Evolutionary conservation across 2,888 invertebrate genomes (phyloP).

Genomic region (Ceraclea dissimilis): DNA sequence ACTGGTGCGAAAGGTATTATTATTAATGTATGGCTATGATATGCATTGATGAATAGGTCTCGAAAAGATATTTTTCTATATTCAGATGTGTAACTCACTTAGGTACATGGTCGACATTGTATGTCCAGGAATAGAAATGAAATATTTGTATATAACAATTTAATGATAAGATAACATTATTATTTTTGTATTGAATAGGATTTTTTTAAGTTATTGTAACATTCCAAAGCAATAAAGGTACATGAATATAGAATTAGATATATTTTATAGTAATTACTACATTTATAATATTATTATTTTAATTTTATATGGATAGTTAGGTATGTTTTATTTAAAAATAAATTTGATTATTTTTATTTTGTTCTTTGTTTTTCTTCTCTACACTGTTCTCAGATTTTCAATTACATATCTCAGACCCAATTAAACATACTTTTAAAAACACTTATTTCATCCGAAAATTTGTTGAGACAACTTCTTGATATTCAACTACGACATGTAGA

Average conservation of each 20-base stretch:
- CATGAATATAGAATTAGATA: constrained; percentile 4
- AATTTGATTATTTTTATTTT: neutral
- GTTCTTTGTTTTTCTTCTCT: neutral
- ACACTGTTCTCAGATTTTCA: neutral
- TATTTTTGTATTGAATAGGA: neutral
- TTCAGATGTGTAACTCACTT: too few species aligned
- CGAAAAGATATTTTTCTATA: too few species aligned
- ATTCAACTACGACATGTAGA: neutral
- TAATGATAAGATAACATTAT: neutral
- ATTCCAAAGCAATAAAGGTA: constrained; percentile 10
- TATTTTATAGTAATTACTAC: constrained; percentile 1
- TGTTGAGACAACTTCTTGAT: too few species aligned
- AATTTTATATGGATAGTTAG: neutral
- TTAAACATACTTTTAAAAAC: too few species aligned
- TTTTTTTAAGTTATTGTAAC: constrained; percentile 1
- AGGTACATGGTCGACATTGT: too few species aligned
- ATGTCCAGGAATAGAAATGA: too few species aligned
- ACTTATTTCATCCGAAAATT: too few species aligned
- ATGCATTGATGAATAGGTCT: too few species aligned
- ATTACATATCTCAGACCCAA: neutral
- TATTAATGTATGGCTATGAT: too few species aligned
- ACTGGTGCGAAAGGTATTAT: too few species aligned
- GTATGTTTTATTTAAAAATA: neutral
- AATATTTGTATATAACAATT: neutral
- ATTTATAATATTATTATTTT: constrained; percentile 6